A percentile compares a stretch with the other conserved stretches of the same genome.
These are phyloP conservation scores for Vidua macroura DNA, from an alignment of 2,113 vertebrate species.

Conservation along the genomic window DNA sequence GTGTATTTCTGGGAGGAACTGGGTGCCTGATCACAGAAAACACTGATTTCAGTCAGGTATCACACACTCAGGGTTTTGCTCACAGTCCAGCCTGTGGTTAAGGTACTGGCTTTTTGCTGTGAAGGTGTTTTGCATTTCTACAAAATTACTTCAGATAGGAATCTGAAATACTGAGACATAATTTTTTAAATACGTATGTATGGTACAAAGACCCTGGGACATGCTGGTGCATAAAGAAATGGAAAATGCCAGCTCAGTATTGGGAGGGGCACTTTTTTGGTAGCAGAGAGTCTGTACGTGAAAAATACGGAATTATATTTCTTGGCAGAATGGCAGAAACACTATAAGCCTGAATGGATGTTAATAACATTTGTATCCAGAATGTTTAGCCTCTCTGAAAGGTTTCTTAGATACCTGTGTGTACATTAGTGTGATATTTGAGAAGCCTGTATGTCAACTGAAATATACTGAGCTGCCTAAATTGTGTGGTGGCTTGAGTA, in stretches of 20 bases:
- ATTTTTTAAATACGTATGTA: neutral
- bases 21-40: neutral
- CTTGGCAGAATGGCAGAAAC: neutral
- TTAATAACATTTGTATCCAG: neutral
- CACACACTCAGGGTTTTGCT: neutral
- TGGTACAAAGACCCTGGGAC: neutral
- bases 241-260: neutral
- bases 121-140: neutral
- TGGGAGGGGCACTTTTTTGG: neutral
- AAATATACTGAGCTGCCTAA: neutral
- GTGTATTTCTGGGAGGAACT: neutral
- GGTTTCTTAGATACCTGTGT: neutral
- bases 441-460: neutral
- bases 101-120: neutral
- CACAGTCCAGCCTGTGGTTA: neutral
- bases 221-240: neutral
- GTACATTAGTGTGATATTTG: neutral
- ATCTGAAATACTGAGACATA: neutral
- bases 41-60: neutral
- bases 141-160: neutral
- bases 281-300: neutral
- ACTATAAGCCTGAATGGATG: neutral
- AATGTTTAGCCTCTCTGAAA: neutral
- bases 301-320: neutral
- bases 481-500: neutral